phyloP scores from a whole-genome alignment of 1,140 invertebrate species.

The Cydia fagiglandana region DNA sequence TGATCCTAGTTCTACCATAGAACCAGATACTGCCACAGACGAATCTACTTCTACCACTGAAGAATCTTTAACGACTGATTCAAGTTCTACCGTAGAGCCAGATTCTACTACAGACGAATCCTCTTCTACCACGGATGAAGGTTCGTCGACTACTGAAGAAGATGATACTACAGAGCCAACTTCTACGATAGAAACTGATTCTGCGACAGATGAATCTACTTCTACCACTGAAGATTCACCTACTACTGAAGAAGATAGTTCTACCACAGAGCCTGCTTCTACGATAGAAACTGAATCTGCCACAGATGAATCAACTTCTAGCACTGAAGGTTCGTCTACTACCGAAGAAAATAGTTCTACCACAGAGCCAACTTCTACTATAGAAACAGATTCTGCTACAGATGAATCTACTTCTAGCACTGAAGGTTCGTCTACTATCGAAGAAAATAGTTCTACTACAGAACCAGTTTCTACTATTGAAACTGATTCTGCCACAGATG shows the following conservation, averaged over 20 bases:
- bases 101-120: neutral
- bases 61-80: neutral
- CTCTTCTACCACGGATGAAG: neutral
- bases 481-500: neutral
- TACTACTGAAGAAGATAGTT: neutral
- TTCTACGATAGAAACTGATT: neutral
- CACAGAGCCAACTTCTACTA: neutral
- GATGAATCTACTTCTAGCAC: neutral
- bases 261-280: neutral
- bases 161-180: neutral
- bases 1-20: neutral
- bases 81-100: neutral
- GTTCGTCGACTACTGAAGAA: neutral
- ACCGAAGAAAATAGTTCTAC: neutral
- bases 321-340: neutral
- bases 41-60: neutral
- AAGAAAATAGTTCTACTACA: neutral
- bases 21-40: neutral
- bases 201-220: neutral
- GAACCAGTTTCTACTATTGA: neutral
- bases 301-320: neutral
- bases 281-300: neutral
- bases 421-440: no score
- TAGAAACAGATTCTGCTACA: neutral
- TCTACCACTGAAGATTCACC: neutral